Evolutionary conservation across 2,888 invertebrate genomes (phyloP), one percentile per base, ranked within the genome.

Genomic region (Callinectes sapidus): DNA sequence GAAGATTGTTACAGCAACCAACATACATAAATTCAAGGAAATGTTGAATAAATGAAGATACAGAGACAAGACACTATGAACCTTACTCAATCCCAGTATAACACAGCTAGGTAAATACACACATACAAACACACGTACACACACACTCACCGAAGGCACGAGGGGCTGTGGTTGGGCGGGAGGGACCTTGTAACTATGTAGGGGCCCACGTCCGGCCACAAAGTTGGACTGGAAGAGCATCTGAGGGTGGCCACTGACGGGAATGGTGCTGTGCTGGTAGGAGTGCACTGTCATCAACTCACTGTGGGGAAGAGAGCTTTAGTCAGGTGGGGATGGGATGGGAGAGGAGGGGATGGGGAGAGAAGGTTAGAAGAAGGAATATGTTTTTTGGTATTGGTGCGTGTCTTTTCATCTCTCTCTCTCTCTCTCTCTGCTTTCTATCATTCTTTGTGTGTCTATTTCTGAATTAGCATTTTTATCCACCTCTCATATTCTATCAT

Each of bases 211-310:
- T 0, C 94, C 93, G 5, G 92, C 55, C 14, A 94, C 92, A 28
- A 94, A 89, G 54, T 86, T 92, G 8, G 94, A 90, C 18, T 87
- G 93, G 86, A 94, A 94, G 42, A 94, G 81, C 92, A 94, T 93
- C 87, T 94, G 94, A 23, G 93, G 93, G 90, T 94, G 92, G 39
- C 94, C 87, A 2, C 91, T 87, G 13, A 94, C n/a, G 2, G 92
- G 92, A 18, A 94, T 90, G 55, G 92, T 61, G 61, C 92, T 92
- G 87, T 94, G 92, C 13, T 91, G 89, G 66, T 92, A 94, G 2
- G 92, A 88, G 54, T 90, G 92, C 28, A 90, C 92, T 2, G 87
- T 48, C 91, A 92, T 91, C 89, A 93, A n/a, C 81, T 92, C 92
- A 91, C 92, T 94, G 35, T 18, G 48, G 28, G 32, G n/a, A 32